Conservation (phyloP, 2,797 vertebrate genomes). For the Avahi laniger region DNA sequence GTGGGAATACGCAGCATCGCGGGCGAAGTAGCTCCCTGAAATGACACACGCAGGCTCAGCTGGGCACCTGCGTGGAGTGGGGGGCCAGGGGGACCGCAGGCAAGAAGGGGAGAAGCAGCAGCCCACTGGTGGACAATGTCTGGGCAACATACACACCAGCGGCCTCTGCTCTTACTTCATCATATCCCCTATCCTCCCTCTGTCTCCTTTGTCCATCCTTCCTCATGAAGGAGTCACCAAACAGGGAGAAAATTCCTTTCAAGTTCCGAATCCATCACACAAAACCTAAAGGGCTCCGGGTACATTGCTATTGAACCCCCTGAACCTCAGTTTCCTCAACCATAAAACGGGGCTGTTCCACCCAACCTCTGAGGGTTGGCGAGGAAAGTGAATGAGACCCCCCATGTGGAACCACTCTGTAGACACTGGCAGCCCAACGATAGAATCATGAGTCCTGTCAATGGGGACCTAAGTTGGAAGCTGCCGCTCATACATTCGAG, state of each 20-base stretch:
- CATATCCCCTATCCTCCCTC: neutral
- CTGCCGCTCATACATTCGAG: neutral
- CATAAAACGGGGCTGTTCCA: neutral
- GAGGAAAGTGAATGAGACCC: neutral
- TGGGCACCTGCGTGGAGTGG: neutral
- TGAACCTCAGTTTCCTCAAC: neutral
- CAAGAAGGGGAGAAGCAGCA: neutral
- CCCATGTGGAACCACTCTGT: rapidly evolving
- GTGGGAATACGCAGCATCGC: constrained; percentile 93
- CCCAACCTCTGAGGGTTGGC: neutral
- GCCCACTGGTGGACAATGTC: neutral
- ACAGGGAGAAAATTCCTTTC: neutral
- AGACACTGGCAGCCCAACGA: neutral
- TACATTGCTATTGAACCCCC: neutral
- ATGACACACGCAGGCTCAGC: constrained; percentile 27
- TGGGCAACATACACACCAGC: neutral
- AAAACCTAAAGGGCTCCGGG: neutral
- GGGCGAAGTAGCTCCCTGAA: constrained; percentile 96
- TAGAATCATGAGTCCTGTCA: neutral
- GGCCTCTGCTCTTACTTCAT: neutral
- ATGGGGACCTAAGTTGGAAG: neutral
- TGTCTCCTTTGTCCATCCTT: neutral
- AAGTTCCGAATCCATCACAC: neutral
- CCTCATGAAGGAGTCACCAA: neutral
- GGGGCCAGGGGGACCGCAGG: neutral